Base-by-base conservation (phyloP, 2,888 invertebrate species). In the Agrotis clavis region DNA sequence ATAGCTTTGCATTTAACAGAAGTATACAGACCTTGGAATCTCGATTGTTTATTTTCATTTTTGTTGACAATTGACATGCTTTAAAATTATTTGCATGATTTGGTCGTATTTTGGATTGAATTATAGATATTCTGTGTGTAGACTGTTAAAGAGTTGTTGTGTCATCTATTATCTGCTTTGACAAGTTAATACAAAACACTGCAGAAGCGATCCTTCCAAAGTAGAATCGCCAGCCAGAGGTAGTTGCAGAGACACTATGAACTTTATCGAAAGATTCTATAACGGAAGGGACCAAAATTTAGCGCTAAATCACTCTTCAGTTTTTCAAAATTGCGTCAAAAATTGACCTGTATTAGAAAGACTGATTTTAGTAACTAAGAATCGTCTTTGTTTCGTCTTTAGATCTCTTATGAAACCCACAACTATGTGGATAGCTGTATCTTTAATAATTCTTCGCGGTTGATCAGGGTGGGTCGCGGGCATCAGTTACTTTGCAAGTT, bases 11-110 rank as follows among this genome's bases (percentile, higher is more conserved):
- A n/a, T 21, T 48, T 35, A 77, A 59, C 21, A 63, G 25, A 73
- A 57, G 9, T 50, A 54, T 14, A 53, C 6, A 25, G 14, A 45
- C 79, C 53, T 76, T 78, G 51, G 61, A 60, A 74, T 48, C 47
- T 13, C 21, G 14, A 60, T 35, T 35, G 41, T 18, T 64, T 14
- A 59, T 21, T 30, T 47, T 6, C 47, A n/a, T 2, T 77, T 68
- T 76, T 19, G 69, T 30, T 77, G 19, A 60, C 41, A 41, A 50
- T 74, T 41, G 59, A 19, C 14, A 41, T 51, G 35, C 59, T 30
- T 16, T 35, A 53, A n/a, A 18, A 51, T 4, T 18, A 67, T 68
- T 47, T 57, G 30, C 50, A 45, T 67, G 21, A 67, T 67, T 50
- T 30, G 30, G 41, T 57, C 13, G 5, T 16, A 16, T 45, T 56